A percentile compares a stretch with the other conserved stretches of the same genome.
Conservation (phyloP, 2,113 vertebrate genomes). For the Trachemys scripta region DNA sequence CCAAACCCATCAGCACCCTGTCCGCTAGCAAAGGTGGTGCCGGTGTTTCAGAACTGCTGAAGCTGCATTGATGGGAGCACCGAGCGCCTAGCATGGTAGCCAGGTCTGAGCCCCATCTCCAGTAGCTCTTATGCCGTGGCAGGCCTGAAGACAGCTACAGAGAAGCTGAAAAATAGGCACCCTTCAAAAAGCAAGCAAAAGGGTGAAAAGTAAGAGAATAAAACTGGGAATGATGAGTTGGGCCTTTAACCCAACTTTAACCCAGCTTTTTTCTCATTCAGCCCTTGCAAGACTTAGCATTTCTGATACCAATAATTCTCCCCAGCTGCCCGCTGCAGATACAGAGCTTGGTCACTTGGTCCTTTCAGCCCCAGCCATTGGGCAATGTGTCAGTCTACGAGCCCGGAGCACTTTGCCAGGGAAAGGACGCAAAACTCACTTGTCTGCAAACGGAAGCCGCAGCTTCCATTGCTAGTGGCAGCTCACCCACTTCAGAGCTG, state of each 20-base stretch:
- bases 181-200: too few species aligned
- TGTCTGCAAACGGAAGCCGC: too few species aligned
- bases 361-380: background rate
- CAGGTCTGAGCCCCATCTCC: background rate
- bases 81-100: background rate
- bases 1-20: background rate
- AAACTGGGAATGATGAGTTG: too few species aligned
- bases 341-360: too few species aligned
- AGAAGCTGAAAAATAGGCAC: background rate
- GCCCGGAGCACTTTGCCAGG: too few species aligned
- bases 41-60: background rate
- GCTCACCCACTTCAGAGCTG: background rate
- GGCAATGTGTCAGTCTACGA: background rate
- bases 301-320: too few species aligned
- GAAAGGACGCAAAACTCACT: too few species aligned
- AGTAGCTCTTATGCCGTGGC: background rate
- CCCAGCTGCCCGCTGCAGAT: too few species aligned
- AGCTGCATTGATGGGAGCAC: background rate
- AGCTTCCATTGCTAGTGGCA: background rate
- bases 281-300: too few species aligned
- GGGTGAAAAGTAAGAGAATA: too few species aligned
- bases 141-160: background rate
- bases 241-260: too few species aligned
- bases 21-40: background rate
- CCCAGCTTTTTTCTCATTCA: too few species aligned